Evolutionary conservation across 2,113 vertebrate genomes (phyloP), one percentile per base, ranked within the genome.

Genomic region (Rhombomys opimus): DNA sequence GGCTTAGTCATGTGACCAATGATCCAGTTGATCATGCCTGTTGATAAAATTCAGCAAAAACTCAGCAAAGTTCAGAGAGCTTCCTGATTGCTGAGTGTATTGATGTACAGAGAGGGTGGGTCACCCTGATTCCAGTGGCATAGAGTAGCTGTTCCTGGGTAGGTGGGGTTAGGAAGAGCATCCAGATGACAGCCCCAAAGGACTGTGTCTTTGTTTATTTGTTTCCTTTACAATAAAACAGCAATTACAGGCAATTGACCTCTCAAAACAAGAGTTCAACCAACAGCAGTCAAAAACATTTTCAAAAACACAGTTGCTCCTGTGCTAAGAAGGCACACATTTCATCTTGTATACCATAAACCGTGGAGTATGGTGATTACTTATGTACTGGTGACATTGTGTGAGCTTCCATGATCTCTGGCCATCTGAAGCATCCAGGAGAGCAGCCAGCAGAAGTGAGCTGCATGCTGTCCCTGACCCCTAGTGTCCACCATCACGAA

Each of bases 31-130:
- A 2, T 81, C 25, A 1, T 4, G 27, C 14, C 54, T 22, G 0
- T 7, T 38, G 25, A 18, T 54, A 27, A 52, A 63, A 22, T 68
- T 68, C 7, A 14, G 35, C 30, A 14, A 32, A 80, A 72, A 14
- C 57, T 38, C 38, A n/a, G n/a, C 54, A 41, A 68, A 38, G 38
- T 41, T 82, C 23, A 17, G 35, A 50, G 89, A 68, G 46, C 75
- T 54, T 57, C 14, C 72, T 35, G 30, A 65, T 25, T 32, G 65
- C 65, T 38, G 38, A 30, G 38, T 22, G 5, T 54, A 5, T 0
- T 13, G 65, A 46, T 9, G 41, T 7, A 1, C 7, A 2, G 18
- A 4, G 0, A 27, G 38, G 4, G 18, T 4, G 10, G 27, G 1
- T 0, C 8, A 3, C 35, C 8, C 50, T 7, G 52, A n/a, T 20